These are phyloP conservation scores for Euleptes europaea DNA, from an alignment of 2,113 vertebrate species.

Conservation along the genomic window DNA sequence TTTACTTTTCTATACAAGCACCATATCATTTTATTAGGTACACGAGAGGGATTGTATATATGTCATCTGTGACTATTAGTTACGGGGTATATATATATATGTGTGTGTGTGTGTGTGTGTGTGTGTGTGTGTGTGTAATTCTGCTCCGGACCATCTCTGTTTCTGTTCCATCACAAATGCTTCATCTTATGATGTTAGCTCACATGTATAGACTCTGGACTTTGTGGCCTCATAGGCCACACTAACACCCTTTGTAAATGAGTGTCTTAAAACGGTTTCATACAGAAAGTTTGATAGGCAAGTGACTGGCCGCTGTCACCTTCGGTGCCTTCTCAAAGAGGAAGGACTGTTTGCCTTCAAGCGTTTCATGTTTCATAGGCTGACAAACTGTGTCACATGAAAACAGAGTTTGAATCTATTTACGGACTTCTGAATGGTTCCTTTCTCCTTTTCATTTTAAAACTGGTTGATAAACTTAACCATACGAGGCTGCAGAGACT, in stretches of 20 bases:
- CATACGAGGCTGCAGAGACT: neutral
- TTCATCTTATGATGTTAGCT: neutral
- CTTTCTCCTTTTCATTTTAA: neutral
- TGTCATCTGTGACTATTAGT: no score
- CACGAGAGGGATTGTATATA: neutral
- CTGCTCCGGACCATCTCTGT: constrained; percentile 9
- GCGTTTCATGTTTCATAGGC: neutral
- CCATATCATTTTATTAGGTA: neutral
- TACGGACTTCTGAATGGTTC: neutral
- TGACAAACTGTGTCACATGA: neutral
- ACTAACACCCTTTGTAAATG: constrained; percentile 10
- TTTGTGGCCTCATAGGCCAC: neutral
- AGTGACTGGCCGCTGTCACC: neutral
- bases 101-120: no score
- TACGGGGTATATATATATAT: no score
- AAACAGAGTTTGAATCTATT: neutral
- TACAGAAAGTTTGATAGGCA: constrained; percentile 23
- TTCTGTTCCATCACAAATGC: constrained; percentile 8
- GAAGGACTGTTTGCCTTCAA: fast-evolving
- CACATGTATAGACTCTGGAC: neutral
- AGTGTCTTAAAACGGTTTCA: constrained; percentile 8
- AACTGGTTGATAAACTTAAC: neutral
- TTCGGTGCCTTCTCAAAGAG: neutral
- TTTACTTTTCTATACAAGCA: neutral
- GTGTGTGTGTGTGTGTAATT: no score